phyloP scores from a whole-genome alignment of 1,140 invertebrate species.

The Drosophila lacertosa region DNA sequence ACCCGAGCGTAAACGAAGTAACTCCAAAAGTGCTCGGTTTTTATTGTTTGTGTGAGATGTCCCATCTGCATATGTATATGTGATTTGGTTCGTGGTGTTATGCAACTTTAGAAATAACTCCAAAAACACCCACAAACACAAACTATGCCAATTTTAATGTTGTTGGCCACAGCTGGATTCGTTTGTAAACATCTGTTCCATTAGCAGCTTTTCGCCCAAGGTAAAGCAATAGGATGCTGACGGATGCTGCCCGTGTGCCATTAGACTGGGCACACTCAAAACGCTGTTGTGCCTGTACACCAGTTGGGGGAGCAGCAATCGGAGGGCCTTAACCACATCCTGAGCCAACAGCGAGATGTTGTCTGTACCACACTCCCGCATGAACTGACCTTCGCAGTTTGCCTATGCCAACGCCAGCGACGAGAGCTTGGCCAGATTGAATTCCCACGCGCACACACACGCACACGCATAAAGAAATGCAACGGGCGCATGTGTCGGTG shows the following conservation, averaged over 20 bases:
- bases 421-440: constrained; percentile 53
- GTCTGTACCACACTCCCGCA: constrained; percentile 58
- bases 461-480: constrained; percentile 29
- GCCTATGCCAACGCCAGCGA: constrained; percentile 24
- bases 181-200: constrained; percentile 49
- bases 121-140: not conserved
- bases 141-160: constrained; percentile 18
- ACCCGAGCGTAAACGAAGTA: too few relatives aligned
- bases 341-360: constrained; percentile 47
- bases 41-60: too few relatives aligned
- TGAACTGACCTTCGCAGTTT: constrained; percentile 72
- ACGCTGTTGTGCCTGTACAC: constrained; percentile 58
- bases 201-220: constrained; percentile 49
- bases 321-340: constrained; percentile 27
- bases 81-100: constrained; percentile 34
- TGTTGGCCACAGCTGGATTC: constrained; percentile 26
- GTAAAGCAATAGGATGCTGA: constrained; percentile 40
- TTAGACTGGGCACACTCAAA: constrained; percentile 55
- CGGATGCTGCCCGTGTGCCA: constrained; percentile 11
- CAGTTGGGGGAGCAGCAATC: constrained; percentile 13
- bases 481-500: constrained; percentile 43
- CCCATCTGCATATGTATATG: not conserved
- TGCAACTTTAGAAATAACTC: constrained; percentile 58
- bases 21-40: too few relatives aligned
- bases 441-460: constrained; percentile 37